Evolutionary conservation across 2,113 vertebrate genomes (phyloP).

Genomic region (Hydrolagus affinis): DNA sequence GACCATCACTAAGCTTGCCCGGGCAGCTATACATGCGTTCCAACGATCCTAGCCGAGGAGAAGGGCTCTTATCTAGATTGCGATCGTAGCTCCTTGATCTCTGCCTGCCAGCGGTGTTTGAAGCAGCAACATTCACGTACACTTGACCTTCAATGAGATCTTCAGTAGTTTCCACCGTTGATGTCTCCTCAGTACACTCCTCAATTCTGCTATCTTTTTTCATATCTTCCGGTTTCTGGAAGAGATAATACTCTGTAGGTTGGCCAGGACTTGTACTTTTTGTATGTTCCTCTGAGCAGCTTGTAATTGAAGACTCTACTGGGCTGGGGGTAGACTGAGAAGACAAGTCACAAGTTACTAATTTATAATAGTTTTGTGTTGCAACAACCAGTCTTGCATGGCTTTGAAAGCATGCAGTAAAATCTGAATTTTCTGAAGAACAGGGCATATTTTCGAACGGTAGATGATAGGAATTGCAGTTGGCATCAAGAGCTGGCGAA

Average conservation of each 20-base stretch:
- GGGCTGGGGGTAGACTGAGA: conserved; percentile 92
- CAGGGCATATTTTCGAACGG: conserved; percentile 56
- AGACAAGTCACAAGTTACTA: conserved; percentile 91
- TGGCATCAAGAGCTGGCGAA: conserved; percentile 78
- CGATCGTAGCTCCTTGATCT: conserved; percentile 95
- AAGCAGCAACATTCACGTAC: conserved; percentile 71
- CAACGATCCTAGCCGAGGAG: conserved; percentile 67
- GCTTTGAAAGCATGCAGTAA: conserved; percentile 83
- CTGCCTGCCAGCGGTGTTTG: conserved; percentile 50
- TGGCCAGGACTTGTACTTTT: conserved; percentile 71
- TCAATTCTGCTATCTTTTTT: not conserved
- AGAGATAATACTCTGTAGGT: conserved; percentile 88
- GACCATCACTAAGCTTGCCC: conserved; percentile 74
- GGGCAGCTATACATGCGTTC: conserved; percentile 96
- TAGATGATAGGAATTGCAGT: conserved; percentile 82
- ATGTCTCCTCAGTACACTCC: not conserved
- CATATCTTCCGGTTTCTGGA: conserved; percentile 52
- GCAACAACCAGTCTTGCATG: conserved; percentile 84
- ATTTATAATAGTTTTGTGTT: conserved; percentile 96
- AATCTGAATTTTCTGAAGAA: conserved; percentile 60
- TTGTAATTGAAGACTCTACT: conserved; percentile 78
- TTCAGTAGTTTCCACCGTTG: conserved; percentile 33
- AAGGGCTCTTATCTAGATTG: conserved; percentile 70
- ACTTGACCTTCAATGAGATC: conserved; percentile 74
- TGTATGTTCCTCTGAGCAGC: conserved; percentile 84